Conservation (phyloP, 2,888 invertebrate genomes). For the Nymphalis urticae region DNA sequence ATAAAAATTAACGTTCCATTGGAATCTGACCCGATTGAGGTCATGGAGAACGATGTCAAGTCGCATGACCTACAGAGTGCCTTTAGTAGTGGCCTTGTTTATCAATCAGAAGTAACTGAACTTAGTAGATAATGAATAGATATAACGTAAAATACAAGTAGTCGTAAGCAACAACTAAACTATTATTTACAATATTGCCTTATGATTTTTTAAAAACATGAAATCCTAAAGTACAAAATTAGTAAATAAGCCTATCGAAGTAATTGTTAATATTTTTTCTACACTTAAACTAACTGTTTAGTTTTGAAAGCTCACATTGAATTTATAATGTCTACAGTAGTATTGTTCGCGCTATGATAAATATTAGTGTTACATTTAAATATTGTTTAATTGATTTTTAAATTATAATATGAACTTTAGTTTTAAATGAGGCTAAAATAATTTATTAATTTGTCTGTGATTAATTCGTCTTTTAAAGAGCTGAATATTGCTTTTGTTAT, state of each 20-base stretch:
- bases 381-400: conserved; percentile 10
- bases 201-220: conserved; percentile 31
- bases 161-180: conserved; percentile 41
- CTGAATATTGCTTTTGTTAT: conserved; percentile 40
- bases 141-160: conserved; percentile 25
- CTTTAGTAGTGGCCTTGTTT: conserved; percentile 68
- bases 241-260: conserved; percentile 40
- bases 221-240: conserved; percentile 68
- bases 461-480: conserved; percentile 42
- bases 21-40: conserved; percentile 75
- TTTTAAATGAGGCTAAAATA: conserved; percentile 48
- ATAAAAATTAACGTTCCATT: conserved; percentile 56
- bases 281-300: neutral
- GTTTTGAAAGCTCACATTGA: neutral
- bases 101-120: conserved; percentile 53
- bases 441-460: conserved; percentile 50
- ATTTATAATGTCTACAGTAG: conserved; percentile 11
- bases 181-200: conserved; percentile 23
- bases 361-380: conserved; percentile 1
- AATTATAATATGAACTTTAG: conserved; percentile 16
- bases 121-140: conserved; percentile 47
- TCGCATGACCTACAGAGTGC: conserved; percentile 70
- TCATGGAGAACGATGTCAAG: conserved; percentile 56
- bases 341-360: conserved; percentile 25
- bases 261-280: conserved; percentile 31